These are phyloP conservation scores for Porphyrio hochstetteri DNA, from an alignment of 2,113 vertebrate genomes.

Conservation along the genomic window DNA sequence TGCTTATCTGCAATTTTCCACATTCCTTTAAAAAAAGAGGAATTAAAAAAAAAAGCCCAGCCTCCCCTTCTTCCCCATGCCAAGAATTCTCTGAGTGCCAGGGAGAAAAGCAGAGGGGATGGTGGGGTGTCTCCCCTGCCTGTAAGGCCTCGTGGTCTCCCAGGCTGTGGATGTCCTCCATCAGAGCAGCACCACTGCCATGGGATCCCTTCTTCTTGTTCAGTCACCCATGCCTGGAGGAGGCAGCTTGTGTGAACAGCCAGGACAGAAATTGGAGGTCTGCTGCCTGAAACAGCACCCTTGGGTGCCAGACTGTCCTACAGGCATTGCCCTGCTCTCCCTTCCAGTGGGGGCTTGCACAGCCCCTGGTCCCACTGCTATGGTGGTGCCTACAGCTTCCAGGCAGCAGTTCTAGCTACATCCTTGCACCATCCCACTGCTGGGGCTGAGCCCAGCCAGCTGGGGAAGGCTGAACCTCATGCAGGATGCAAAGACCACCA, in stretches of 20 bases:
- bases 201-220: neutral
- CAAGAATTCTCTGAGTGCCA: conserved; percentile 7
- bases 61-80: neutral
- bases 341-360: fast-evolving
- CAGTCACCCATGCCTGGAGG: neutral
- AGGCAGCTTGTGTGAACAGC: neutral
- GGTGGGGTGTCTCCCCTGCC: neutral
- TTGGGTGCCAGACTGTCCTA: neutral
- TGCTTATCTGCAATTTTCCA: conserved; percentile 45
- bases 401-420: neutral
- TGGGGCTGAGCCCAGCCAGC: neutral
- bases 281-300: neutral
- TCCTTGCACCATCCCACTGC: fast-evolving
- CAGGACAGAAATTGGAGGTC: fast-evolving
- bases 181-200: neutral
- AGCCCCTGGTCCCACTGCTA: neutral
- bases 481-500: too few species aligned
- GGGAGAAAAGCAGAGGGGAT: neutral
- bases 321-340: neutral
- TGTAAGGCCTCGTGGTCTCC: neutral
- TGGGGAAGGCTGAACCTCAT: neutral
- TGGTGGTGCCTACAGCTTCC: neutral
- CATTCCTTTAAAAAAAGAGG: conserved; percentile 9
- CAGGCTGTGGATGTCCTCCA: neutral
- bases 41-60: neutral